Evolutionary conservation across 1,140 invertebrate genomes (phyloP).

Genomic region (Oreohelix idahoensis): DNA sequence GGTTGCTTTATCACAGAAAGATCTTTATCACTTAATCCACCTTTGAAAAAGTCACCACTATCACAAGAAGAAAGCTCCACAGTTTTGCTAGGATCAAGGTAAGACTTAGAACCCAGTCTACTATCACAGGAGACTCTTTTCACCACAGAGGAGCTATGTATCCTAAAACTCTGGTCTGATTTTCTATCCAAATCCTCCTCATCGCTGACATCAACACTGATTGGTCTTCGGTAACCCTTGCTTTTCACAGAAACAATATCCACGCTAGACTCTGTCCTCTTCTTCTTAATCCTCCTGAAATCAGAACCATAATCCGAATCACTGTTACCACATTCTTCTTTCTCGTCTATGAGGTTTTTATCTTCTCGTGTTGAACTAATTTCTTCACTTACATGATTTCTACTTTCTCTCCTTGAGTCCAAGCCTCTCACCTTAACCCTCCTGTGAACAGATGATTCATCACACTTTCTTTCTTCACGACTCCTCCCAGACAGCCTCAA

Average conservation of each 20-base stretch:
- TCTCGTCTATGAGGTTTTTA: constrained; percentile 12
- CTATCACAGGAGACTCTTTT: constrained; percentile 26
- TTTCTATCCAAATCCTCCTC: constrained; percentile 7
- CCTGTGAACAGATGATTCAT: not conserved
- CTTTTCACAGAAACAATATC: constrained; percentile 13
- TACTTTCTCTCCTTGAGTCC: not conserved
- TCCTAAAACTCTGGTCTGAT: constrained; percentile 8
- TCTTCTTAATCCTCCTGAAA: constrained; percentile 5
- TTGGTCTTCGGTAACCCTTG: constrained; percentile 18
- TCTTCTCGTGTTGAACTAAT: constrained; percentile 26
- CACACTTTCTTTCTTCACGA: constrained; percentile 10
- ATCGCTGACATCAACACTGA: constrained; percentile 25
- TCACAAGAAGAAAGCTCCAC: constrained; percentile 28
- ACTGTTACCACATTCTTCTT: constrained; percentile 35
- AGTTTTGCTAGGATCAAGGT: constrained; percentile 2
- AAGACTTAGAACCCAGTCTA: not conserved
- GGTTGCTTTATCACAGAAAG: constrained; percentile 37
- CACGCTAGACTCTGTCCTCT: not conserved
- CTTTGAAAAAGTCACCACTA: constrained; percentile 35
- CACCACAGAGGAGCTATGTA: constrained; percentile 11
- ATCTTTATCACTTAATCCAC: constrained; percentile 41
- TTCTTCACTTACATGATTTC: constrained; percentile 20
- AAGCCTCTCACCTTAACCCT: not conserved
- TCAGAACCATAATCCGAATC: constrained; percentile 24
- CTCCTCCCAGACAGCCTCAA: not conserved